These are phyloP conservation scores for Vimba vimba DNA, from an alignment of 2,113 vertebrate species.

Conservation along the genomic window DNA sequence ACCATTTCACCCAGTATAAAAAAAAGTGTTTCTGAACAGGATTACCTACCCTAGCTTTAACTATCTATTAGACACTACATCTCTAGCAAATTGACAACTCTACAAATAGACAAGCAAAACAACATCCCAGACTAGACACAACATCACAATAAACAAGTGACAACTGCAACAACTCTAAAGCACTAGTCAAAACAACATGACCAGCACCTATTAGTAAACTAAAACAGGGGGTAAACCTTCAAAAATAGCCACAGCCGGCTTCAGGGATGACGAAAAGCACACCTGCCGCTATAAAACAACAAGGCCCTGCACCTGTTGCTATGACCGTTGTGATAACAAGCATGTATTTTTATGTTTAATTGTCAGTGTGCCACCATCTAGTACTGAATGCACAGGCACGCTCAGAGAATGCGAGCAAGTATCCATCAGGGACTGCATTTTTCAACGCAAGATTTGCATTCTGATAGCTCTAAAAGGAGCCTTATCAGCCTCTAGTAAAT, in stretches of 20 bases:
- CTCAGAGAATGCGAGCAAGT: conserved; percentile 21
- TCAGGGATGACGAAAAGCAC: conserved; percentile 30
- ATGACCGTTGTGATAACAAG: conserved; percentile 58
- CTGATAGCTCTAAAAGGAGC: conserved; percentile 54
- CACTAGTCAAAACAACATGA: conserved; percentile 51
- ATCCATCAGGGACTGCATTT: conserved; percentile 46
- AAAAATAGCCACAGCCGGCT: conserved; percentile 31
- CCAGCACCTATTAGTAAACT: conserved; percentile 46
- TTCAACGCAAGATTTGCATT: conserved; percentile 54
- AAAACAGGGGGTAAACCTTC: conserved; percentile 36
- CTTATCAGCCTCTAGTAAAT: conserved; percentile 52
- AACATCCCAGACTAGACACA: conserved; percentile 36
- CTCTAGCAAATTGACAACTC: conserved; percentile 18
- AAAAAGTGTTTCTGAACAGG: no score
- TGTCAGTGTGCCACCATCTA: conserved; percentile 49
- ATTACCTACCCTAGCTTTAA: no score
- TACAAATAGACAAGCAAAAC: conserved; percentile 1
- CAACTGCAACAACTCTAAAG: conserved; percentile 33
- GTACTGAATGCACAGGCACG: conserved; percentile 31
- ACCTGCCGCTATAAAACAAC: conserved; percentile 54
- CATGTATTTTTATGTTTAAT: conserved; percentile 56
- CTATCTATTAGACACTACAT: conserved; percentile 11
- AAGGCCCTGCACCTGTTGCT: conserved; percentile 49
- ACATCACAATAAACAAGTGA: conserved; percentile 48
- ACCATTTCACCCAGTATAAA: no score